A percentile compares a stretch with the other conserved stretches of the same genome.
These are phyloP conservation scores for Jacana jacana DNA, from an alignment of 2,113 vertebrate genomes.

Conservation along the genomic window DNA sequence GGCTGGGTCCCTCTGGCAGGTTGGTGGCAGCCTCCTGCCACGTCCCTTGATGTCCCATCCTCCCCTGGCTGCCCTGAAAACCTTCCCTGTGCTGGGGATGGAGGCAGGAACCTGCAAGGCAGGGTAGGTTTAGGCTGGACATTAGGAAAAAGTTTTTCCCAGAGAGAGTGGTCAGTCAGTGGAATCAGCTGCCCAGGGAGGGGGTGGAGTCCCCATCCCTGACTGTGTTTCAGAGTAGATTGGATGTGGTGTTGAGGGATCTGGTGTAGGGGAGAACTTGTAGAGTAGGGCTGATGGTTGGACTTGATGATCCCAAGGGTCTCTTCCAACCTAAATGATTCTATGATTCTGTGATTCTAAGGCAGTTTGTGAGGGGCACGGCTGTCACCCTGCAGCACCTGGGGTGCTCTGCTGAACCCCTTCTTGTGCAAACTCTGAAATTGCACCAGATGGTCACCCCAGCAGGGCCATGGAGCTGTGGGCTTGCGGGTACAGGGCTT, in stretches of 20 bases:
- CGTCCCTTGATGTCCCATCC: background rate
- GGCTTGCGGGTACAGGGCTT: background rate
- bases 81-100: background rate
- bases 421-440: background rate
- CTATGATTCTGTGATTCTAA: too few relatives aligned
- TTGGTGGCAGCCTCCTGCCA: background rate
- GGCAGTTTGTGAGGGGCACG: fast-evolving
- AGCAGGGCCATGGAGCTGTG: background rate
- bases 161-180: too few relatives aligned
- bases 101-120: fast-evolving
- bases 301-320: too few relatives aligned
- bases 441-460: fast-evolving
- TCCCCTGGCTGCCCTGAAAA: fast-evolving
- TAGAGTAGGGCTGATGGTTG: too few relatives aligned
- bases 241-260: too few relatives aligned
- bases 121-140: too few relatives aligned
- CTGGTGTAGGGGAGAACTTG: too few relatives aligned
- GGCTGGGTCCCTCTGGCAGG: background rate
- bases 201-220: too few relatives aligned
- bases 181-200: too few relatives aligned
- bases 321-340: too few relatives aligned
- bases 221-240: too few relatives aligned
- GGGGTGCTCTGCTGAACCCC: background rate
- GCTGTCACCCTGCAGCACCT: background rate
- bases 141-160: too few relatives aligned